Conservation (phyloP, 1,140 invertebrate species). For the Pissodes strobi region DNA sequence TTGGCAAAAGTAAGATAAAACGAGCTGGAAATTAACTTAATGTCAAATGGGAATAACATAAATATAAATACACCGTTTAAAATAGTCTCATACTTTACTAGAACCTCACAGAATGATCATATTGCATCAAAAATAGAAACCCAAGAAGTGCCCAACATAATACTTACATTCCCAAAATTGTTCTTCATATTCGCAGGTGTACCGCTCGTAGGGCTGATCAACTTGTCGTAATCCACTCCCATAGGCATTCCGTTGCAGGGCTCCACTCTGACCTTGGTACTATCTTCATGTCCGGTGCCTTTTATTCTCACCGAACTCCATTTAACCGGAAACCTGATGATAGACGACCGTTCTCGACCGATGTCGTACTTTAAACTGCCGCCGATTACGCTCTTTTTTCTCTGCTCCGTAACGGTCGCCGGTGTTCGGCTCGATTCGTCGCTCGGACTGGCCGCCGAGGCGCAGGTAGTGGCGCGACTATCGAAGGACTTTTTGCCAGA, state of each 20-base stretch:
- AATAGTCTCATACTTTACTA: no score
- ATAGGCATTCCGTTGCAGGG: constrained; percentile 63
- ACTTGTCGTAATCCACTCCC: constrained; percentile 57
- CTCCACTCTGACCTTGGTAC: constrained; percentile 63
- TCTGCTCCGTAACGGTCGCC: constrained; percentile 10
- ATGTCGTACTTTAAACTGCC: constrained; percentile 53
- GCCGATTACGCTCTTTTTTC: constrained; percentile 39
- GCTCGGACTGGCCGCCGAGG: constrained; percentile 4
- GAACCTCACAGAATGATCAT: no score
- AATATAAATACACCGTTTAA: no score
- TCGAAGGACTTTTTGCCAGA: constrained; percentile 25
- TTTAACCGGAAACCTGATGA: constrained; percentile 54
- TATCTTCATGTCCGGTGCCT: constrained; percentile 59
- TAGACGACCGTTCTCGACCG: constrained; percentile 47
- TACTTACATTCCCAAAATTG: constrained; percentile 54
- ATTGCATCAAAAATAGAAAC: no score
- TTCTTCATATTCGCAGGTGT: constrained; percentile 42
- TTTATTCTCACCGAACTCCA: constrained; percentile 64
- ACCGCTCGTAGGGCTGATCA: constrained; percentile 44
- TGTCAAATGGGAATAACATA: no score
- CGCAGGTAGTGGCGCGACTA: neutral
- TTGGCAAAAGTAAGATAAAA: no score
- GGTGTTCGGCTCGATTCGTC: constrained; percentile 8
- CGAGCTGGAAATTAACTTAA: no score
- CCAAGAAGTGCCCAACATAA: no score